phyloP scores from a whole-genome alignment of 1,140 invertebrate species.

The Muscidifurax raptorellus region DNA sequence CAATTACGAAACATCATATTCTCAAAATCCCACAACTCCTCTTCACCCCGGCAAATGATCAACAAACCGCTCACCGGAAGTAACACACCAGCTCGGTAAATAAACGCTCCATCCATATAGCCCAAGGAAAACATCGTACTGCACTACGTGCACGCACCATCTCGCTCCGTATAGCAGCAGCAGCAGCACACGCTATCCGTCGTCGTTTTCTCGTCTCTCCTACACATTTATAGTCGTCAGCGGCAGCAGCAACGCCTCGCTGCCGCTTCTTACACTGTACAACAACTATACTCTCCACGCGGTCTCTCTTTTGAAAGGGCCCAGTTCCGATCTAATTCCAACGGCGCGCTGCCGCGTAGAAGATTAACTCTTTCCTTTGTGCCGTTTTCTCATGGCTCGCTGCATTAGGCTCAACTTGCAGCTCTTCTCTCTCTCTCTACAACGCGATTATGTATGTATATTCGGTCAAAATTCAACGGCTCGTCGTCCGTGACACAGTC shows the following conservation, averaged over 20 bases:
- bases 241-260: neutral
- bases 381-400: conserved; percentile 9
- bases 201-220: neutral
- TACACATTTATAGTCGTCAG: neutral
- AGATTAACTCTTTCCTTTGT: conserved; percentile 41
- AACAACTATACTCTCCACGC: neutral
- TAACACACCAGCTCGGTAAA: too few relatives aligned
- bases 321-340: conserved; percentile 46
- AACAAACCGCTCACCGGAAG: too few relatives aligned
- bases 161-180: too few relatives aligned
- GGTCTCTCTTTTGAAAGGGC: conserved; percentile 22
- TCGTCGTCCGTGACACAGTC: conserved; percentile 1
- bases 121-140: too few relatives aligned
- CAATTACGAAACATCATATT: too few relatives aligned
- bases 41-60: too few relatives aligned
- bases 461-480: neutral
- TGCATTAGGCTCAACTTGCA: neutral
- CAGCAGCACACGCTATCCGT: too few relatives aligned
- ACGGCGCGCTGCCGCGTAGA: neutral
- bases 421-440: too few relatives aligned
- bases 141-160: too few relatives aligned
- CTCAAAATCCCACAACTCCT: too few relatives aligned
- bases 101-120: too few relatives aligned
- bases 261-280: neutral
- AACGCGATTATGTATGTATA: neutral